Conservation (phyloP, 2,888 invertebrate species). For the Drosophila koepferae region DNA sequence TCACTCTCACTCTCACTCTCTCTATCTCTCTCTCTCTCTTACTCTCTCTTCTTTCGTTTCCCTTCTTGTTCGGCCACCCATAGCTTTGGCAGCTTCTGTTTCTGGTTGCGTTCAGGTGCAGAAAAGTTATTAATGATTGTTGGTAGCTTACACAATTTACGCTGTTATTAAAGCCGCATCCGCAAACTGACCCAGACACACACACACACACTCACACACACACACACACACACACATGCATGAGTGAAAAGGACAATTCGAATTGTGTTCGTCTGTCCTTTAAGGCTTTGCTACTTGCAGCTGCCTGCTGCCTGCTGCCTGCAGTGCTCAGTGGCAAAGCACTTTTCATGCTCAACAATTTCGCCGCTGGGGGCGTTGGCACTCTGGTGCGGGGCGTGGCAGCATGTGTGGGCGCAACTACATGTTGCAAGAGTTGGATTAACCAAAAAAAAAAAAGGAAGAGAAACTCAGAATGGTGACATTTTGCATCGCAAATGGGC, state of each 20-base stretch:
- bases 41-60: too few species aligned
- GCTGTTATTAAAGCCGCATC: constrained; percentile 63
- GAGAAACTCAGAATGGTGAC: background rate
- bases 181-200: constrained; percentile 33
- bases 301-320: background rate
- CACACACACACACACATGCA: constrained; percentile 6
- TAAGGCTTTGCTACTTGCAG: constrained; percentile 24
- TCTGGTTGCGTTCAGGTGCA: constrained; percentile 64
- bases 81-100: constrained; percentile 34
- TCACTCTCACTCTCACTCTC: too few species aligned
- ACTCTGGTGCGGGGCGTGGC: background rate
- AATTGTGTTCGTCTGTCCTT: constrained; percentile 1
- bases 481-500: background rate
- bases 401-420: too few species aligned
- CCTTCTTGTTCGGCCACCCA: background rate
- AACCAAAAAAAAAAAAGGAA: background rate
- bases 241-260: constrained; percentile 26
- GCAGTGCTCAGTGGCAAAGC: constrained; percentile 20
- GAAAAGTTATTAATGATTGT: constrained; percentile 73
- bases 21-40: background rate
- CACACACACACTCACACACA: constrained; percentile 8
- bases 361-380: background rate
- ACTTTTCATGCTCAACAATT: constrained; percentile 20
- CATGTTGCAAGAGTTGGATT: background rate
- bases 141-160: constrained; percentile 68